These are phyloP conservation scores for Eublepharis macularius DNA, from an alignment of 2,113 vertebrate genomes.

Conservation along the genomic window DNA sequence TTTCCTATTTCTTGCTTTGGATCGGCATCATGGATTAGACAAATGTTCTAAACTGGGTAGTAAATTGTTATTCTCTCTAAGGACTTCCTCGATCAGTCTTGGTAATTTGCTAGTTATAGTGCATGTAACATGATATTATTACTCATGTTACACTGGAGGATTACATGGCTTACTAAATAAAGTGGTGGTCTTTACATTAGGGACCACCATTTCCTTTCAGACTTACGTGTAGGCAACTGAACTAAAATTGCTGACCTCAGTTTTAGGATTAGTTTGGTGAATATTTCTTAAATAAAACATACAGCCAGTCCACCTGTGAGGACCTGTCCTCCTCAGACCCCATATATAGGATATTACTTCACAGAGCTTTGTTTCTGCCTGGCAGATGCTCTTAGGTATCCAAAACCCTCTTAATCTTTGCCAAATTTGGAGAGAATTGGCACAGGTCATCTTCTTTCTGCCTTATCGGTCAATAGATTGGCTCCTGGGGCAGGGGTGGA, in stretches of 20 bases:
- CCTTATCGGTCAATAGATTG: neutral
- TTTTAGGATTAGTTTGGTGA: constrained; percentile 50
- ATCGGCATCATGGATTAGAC: constrained; percentile 54
- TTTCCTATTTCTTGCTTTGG: constrained; percentile 49
- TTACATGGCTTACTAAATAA: constrained; percentile 70
- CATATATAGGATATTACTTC: neutral
- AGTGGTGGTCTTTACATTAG: constrained; percentile 63
- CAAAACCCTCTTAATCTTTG: neutral
- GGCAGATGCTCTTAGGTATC: neutral
- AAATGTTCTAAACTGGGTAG: constrained; percentile 47
- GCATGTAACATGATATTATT: constrained; percentile 70
- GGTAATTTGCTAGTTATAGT: constrained; percentile 73
- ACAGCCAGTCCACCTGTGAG: neutral
- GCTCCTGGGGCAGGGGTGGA: neutral
- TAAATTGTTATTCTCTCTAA: constrained; percentile 66
- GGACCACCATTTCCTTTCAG: constrained; percentile 63
- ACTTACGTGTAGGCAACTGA: constrained; percentile 51
- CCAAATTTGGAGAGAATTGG: neutral
- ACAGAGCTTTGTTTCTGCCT: no score
- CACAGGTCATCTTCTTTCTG: no score
- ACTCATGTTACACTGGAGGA: constrained; percentile 70
- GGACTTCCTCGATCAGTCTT: constrained; percentile 69
- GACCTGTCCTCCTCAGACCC: no score
- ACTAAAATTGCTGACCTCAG: constrained; percentile 62
- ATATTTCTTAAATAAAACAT: neutral